A percentile compares a stretch with the other conserved stretches of the same genome.
These are phyloP conservation scores for Platalea minor DNA, from an alignment of 2,797 vertebrate species.

Conservation along the genomic window DNA sequence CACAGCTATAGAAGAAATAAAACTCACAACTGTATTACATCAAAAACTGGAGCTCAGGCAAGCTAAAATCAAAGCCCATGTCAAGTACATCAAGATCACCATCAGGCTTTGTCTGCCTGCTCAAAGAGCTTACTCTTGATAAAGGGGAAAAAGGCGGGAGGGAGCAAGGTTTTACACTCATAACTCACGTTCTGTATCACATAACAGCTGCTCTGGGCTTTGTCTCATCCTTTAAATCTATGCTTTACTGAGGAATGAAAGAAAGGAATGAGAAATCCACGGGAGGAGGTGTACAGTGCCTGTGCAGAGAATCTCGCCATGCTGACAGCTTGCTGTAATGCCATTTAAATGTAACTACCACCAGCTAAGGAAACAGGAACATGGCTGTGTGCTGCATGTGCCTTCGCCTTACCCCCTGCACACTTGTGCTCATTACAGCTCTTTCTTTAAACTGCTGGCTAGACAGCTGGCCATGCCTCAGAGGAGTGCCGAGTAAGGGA, in stretches of 20 bases:
- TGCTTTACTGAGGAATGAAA: constrained; percentile 45
- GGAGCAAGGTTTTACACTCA: constrained; percentile 8
- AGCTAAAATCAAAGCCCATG: constrained; percentile 43
- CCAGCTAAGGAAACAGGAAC: constrained; percentile 51
- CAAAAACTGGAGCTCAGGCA: constrained; percentile 17
- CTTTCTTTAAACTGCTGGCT: constrained; percentile 77
- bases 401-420: constrained; percentile 20
- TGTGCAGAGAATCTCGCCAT: background rate
- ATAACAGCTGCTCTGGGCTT: constrained; percentile 23
- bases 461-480: constrained; percentile 76
- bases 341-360: constrained; percentile 43
- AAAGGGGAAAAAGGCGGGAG: background rate
- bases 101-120: constrained; percentile 40
- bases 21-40: constrained; percentile 14
- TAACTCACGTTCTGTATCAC: background rate
- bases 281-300: background rate
- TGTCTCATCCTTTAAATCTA: constrained; percentile 24
- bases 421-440: constrained; percentile 58
- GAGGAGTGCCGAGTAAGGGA: constrained; percentile 62
- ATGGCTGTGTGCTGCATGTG: background rate
- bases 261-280: constrained; percentile 32
- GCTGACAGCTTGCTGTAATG: constrained; percentile 43
- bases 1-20: background rate
- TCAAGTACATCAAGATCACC: constrained; percentile 52
- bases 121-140: constrained; percentile 19